Base-by-base conservation (phyloP, 2,888 invertebrate genomes). In the Amiota mariae region DNA sequence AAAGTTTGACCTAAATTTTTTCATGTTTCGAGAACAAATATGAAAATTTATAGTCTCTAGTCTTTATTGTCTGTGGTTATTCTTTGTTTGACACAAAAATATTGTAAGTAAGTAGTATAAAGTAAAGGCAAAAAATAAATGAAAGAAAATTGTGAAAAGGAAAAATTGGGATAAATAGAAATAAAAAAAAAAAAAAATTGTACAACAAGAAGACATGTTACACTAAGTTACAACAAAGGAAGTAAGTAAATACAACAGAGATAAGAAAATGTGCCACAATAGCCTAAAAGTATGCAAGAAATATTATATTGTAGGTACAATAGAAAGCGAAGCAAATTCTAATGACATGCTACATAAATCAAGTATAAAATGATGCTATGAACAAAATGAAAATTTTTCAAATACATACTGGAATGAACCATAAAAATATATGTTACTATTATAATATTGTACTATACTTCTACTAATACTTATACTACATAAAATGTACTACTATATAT, bases 221-320 rank as follows among this genome's bases (percentile, higher is more conserved):
- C 36, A 36, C 24, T 24, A 24, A 24, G 24, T 24, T 24, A 24
- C 8, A 36, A 64, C 20, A 61, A 61, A 61, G 24, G 18, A 18
- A 20, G 12, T 8, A 20, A 48, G 12, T 48, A 36, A 36, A 6
- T 46, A 15, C 67, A 20, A 11, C 24, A 67, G 8, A 36, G 49
- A 67, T 66, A 66, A 66, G 66, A 66, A 66, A 66, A 66, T 66
- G 48, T 66, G 66, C 18, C 66, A 66, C 48, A 66, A 66, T 66
- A 66, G 66, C 66, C 49, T 67, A 67, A 67, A 51, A 67, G 67
- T 54, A 51, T 20, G 24, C 24, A 18, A 49, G 20, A 67, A 67
- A 67, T 51, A 67, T 51, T 51, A 48, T 6, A 66, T 36, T 36
- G 36, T 36, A 6, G 36, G 36, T 36, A 36, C 36, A 36, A 36